These are phyloP conservation scores for Chelidonichthys spinosus DNA, from an alignment of 2,797 vertebrate genomes.

Conservation along the genomic window DNA sequence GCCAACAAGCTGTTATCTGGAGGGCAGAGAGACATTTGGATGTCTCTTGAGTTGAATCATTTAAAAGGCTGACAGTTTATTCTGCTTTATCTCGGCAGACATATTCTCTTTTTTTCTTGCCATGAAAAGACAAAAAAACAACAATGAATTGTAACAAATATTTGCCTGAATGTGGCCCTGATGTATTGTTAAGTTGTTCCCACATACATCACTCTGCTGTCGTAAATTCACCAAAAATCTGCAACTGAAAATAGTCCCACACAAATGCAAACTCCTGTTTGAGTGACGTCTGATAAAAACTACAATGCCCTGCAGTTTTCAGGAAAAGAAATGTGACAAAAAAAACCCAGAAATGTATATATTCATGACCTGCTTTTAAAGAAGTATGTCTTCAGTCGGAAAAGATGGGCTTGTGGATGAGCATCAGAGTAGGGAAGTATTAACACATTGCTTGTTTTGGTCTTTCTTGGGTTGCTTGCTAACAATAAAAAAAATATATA, in stretches of 20 bases:
- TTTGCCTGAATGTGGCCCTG: neutral
- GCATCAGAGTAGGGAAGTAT: neutral
- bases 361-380: neutral
- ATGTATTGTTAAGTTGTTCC: neutral
- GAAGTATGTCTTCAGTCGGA: neutral
- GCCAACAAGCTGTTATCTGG: conserved; percentile 93
- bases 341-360: neutral
- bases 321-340: neutral
- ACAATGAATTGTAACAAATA: neutral
- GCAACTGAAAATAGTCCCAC: neutral
- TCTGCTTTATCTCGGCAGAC: conserved; percentile 16
- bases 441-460: neutral
- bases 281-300: neutral
- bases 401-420: neutral
- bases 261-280: neutral
- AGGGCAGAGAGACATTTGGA: conserved; percentile 64
- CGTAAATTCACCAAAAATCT: neutral
- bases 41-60: conserved; percentile 36
- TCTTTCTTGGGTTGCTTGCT: neutral
- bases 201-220: neutral
- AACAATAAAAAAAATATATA: neutral
- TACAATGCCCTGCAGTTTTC: neutral
- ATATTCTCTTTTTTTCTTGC: neutral
- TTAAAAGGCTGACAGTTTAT: conserved; percentile 8
- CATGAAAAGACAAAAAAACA: neutral